Conservation (phyloP, 30 jellyfish, hydroid and myxozoan genomes). For the Chrysaora quinquecirrha region DNA sequence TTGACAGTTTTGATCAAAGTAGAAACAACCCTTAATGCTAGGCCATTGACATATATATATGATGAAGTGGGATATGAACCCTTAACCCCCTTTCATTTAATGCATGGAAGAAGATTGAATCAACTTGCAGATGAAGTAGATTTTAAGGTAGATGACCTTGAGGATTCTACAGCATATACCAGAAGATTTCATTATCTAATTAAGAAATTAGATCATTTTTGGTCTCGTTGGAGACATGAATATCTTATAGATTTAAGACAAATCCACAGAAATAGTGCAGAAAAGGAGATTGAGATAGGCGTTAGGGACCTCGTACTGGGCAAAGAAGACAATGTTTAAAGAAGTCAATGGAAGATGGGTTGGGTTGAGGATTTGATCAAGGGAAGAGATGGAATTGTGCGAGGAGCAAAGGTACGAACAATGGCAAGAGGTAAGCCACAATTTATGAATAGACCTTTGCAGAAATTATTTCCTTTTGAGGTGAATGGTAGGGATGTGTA, state of each 20-base stretch:
- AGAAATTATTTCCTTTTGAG: not conserved
- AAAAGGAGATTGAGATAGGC: too few species aligned
- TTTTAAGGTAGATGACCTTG: not conserved
- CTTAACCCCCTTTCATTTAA: constrained; percentile 12
- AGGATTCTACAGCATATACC: not conserved
- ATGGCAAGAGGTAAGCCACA: too few species aligned
- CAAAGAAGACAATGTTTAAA: too few species aligned
- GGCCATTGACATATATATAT: constrained; percentile 8
- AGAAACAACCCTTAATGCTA: not conserved
- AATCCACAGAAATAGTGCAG: too few species aligned
- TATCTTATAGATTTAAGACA: not conserved
- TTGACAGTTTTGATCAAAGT: not conserved
- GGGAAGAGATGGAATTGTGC: too few species aligned
- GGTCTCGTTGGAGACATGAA: constrained; percentile 25
- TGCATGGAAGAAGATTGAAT: constrained; percentile 8
- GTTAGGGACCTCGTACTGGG: too few species aligned
- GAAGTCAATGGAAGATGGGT: too few species aligned
- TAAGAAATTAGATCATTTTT: constrained; percentile 5
- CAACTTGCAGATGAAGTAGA: not conserved
- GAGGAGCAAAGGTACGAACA: too few species aligned
- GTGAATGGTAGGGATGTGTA: too few species aligned
- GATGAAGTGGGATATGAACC: constrained; percentile 1
- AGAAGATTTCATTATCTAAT: constrained; percentile 5
- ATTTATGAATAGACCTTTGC: constrained; percentile 4
- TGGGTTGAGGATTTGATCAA: too few species aligned